Base-by-base conservation (phyloP, 2,113 vertebrate species). In the Perccottus glenii region DNA sequence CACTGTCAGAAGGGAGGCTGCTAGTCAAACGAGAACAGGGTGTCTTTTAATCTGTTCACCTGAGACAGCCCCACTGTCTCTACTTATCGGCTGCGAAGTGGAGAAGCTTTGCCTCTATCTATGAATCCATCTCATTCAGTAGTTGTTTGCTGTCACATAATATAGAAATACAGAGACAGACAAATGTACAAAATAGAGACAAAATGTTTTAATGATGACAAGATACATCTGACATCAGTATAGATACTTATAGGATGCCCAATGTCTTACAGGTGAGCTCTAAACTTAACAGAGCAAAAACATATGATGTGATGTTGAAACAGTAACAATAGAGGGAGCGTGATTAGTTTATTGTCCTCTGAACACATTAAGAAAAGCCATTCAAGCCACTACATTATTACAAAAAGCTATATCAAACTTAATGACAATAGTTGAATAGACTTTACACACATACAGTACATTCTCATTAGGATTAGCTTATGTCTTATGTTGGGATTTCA, bases 371-470 rank as follows among this genome's bases (percentile, higher is more conserved):
- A 89, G 57, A 80, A 85, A 82, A 79, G 75, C 77, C 70, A 84
- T 85, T 88, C 66, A 85, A 83, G 78, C 84, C 61, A 86, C 85
- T 84, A 81, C 64, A 84, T 73, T 80, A 73, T 82, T 81, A 86
- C 83, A 88, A 88, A 87, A 84, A 84, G 80, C 82, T 78, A 85
- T 78, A 77, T 87, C 73, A 81, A 81, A 84, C 70, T 60, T 78
- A 84, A 82, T 82, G 71, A 90, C 79, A 87, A 83, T 63, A 85
- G 68, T 73, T 79, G 53, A 86, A 85, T 77, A 89, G 86, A 89
- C 81, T 81, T 87, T 84, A 87, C 85, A 91, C 77, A 88, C 85
- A 84, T 87, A 89, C 87, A 91, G 82, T 91, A 91, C 88, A 90
- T 90, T 88, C 84, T 87, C 68, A 83, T 80, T 62, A 83, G 70